These are phyloP conservation scores for Lepisosteus oculatus DNA, from an alignment of 2,113 vertebrate species.

Conservation along the genomic window DNA sequence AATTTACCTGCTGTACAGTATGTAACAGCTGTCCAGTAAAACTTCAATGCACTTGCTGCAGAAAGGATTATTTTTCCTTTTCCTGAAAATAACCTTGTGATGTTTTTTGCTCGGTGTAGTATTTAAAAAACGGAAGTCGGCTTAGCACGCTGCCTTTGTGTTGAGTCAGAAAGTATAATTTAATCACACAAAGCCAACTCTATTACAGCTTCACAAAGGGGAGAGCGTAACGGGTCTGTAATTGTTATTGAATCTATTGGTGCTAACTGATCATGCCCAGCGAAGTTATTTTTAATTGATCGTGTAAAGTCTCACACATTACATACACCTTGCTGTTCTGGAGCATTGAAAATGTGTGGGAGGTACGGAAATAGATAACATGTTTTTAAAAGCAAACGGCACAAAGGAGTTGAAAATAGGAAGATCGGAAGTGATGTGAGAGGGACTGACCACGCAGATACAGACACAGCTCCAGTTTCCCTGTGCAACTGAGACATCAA, in stretches of 20 bases:
- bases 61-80: too few species aligned
- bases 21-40: too few species aligned
- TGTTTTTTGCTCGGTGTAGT: background rate
- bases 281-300: background rate
- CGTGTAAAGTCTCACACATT: background rate
- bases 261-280: background rate
- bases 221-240: background rate
- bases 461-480: too few species aligned
- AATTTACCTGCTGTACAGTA: too few species aligned
- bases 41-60: too few species aligned
- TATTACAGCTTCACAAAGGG: slow-evolving; percentile 11
- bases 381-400: background rate
- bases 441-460: background rate
- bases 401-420: background rate
- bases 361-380: background rate
- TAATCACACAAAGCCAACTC: slow-evolving; percentile 13
- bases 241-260: background rate
- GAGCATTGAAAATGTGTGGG: background rate
- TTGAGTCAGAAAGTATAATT: slow-evolving; percentile 17
- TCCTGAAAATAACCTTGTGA: too few species aligned
- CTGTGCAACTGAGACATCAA: too few species aligned
- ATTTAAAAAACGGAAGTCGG: background rate
- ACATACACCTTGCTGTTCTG: background rate
- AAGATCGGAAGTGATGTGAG: background rate
- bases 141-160: background rate